Evolutionary conservation across 1,140 invertebrate genomes (phyloP).

Genomic region (Adelges cooleyi): DNA sequence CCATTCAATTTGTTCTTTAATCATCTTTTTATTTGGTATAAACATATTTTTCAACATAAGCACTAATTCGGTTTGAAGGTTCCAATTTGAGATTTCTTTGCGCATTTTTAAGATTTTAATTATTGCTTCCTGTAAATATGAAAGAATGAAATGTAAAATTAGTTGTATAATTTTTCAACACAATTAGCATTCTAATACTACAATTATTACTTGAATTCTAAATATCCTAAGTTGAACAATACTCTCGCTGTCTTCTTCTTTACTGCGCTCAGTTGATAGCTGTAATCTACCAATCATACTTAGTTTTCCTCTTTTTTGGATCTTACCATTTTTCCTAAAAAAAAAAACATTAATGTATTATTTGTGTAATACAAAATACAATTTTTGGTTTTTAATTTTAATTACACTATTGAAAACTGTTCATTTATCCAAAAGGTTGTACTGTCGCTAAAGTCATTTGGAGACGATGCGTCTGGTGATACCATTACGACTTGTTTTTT

Average conservation of each 20-base stretch:
- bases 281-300: slow-evolving; percentile 91
- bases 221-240: slow-evolving; percentile 92
- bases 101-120: slow-evolving; percentile 98
- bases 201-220: slow-evolving; percentile 67
- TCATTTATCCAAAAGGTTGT: slow-evolving; percentile 95
- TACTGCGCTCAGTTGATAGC: slow-evolving; percentile 85
- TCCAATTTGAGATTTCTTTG: slow-evolving; percentile 84
- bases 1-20: slow-evolving; percentile 99
- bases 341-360: too few relatives aligned
- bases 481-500: slow-evolving; percentile 82
- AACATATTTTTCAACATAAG: slow-evolving; percentile 99
- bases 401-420: slow-evolving; percentile 20
- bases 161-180: too few relatives aligned
- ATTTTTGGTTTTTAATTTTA: too few relatives aligned
- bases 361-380: too few relatives aligned
- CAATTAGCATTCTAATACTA: too few relatives aligned
- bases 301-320: slow-evolving; percentile 84
- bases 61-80: slow-evolving; percentile 90
- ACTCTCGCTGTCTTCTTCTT: slow-evolving; percentile 94
- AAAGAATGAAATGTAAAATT: not conserved
- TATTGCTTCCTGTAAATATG: slow-evolving; percentile 74
- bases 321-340: slow-evolving; percentile 82
- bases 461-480: slow-evolving; percentile 61
- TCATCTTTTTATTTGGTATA: slow-evolving; percentile 96
- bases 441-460: slow-evolving; percentile 88